phyloP scores from a whole-genome alignment of 2,113 vertebrate genomes.

The Gobio gobio region DNA sequence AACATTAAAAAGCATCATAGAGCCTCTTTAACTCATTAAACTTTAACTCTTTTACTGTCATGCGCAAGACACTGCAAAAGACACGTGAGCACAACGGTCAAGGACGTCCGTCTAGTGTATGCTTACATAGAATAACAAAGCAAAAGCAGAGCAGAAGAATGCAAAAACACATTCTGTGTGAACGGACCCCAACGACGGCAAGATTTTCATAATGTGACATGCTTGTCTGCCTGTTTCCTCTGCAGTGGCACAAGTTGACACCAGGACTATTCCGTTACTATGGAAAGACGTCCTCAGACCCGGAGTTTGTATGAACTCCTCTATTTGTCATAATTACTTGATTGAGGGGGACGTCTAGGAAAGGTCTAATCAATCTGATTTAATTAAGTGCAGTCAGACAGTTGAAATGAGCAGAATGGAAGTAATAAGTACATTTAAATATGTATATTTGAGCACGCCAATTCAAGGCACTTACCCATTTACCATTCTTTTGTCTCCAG shows the following conservation, averaged over 20 bases:
- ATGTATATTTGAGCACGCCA: slow-evolving; percentile 80
- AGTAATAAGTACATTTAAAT: slow-evolving; percentile 85
- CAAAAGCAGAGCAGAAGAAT: neutral
- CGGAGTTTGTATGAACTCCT: slow-evolving; percentile 75
- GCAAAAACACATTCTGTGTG: neutral
- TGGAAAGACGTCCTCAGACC: slow-evolving; percentile 60
- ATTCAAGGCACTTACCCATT: slow-evolving; percentile 73
- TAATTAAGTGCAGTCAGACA: slow-evolving; percentile 86
- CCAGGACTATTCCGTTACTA: slow-evolving; percentile 52
- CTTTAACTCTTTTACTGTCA: neutral
- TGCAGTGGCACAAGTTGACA: slow-evolving; percentile 27
- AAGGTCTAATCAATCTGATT: slow-evolving; percentile 86
- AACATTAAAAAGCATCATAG: no score
- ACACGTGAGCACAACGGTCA: neutral
- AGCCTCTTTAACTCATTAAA: neutral
- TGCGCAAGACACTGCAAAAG: neutral
- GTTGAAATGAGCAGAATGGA: slow-evolving; percentile 83
- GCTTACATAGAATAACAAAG: neutral
- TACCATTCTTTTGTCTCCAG: slow-evolving; percentile 57
- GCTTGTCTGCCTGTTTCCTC: slow-evolving; percentile 25
- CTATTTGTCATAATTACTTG: slow-evolving; percentile 84
- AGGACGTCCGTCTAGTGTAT: neutral
- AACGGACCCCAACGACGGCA: neutral
- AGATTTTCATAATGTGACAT: slow-evolving; percentile 18
- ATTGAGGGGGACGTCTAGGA: slow-evolving; percentile 80